Evolutionary conservation across 2,113 vertebrate genomes (phyloP), one percentile per base, ranked within the genome.

Genomic region (Elephantulus edwardii): DNA sequence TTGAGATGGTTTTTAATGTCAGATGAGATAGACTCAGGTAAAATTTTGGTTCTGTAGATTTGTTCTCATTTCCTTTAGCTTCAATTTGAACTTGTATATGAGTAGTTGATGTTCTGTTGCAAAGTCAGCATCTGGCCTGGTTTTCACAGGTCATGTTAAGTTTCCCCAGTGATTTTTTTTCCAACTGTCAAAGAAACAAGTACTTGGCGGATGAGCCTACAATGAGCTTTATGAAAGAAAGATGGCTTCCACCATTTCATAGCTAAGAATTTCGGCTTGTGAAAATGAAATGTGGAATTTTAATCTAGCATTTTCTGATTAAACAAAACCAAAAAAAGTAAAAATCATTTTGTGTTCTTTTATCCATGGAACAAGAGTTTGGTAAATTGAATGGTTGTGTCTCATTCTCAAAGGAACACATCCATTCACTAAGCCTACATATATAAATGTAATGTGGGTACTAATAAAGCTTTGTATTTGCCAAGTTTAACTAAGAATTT

Each of bases 401-500:
- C 20, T 80, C 13, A 26, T n/a, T 78, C 56, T 22, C 56, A 94
- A 88, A 90, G 30, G 8, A 30, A 56, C 19, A n/a, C 10, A 82
- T 62, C 12, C 40, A 54, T 62, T 9, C 40, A 54, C 19, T 30
- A 88, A 56, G 48, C 64, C 46, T 89, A 76, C 88, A 86, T 24
- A 24, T 91, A 10, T 8, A 82, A 30, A 64, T 92, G 13, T 79
- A 79, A 91, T 77, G 56, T 91, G 50, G 72, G 48, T 22, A 86
- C 80, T 78, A 93, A 33, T 71, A 35, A 90, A 91, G 33, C 38
- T 86, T 89, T 87, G 33, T 2, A 44, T 9, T 85, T 92, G 19
- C 19, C 70, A 85, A 33, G 10, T 87, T 91, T 89, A 60, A 90
- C 58, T 82, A 48, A 72, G 16, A 92, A 48, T 87, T n/a, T 75